These are phyloP conservation scores for Coranthus polyacanthus DNA, from an alignment of 2,797 vertebrate species.

Conservation along the genomic window DNA sequence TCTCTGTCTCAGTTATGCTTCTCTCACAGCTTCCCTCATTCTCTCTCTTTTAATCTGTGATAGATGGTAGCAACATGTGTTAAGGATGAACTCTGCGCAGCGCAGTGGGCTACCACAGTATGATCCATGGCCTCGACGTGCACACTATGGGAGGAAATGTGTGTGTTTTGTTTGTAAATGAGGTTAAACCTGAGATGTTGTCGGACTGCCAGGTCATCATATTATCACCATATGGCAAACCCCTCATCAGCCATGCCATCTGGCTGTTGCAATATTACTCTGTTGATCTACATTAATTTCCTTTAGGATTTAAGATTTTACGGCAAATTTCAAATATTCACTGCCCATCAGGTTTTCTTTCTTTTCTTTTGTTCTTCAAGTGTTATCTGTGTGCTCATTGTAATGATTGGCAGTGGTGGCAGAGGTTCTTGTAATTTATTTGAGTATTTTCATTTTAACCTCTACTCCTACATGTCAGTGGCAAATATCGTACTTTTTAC, in stretches of 20 bases:
- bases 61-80: conserved; percentile 52
- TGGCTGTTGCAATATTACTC: conserved; percentile 26
- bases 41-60: conserved; percentile 42
- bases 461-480: too few species aligned
- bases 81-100: conserved; percentile 36
- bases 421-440: too few species aligned
- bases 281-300: conserved; percentile 10
- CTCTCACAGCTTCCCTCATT: background rate
- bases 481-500: too few species aligned
- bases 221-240: conserved; percentile 56
- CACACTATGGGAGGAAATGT: conserved; percentile 1
- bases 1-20: background rate
- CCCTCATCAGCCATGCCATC: conserved; percentile 46
- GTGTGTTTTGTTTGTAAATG: conserved; percentile 27
- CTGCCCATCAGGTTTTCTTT: too few species aligned
- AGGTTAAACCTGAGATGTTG: conserved; percentile 59
- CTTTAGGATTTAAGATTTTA: background rate
- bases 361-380: too few species aligned
- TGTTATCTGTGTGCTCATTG: too few species aligned
- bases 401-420: too few species aligned
- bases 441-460: too few species aligned
- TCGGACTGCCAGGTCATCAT: conserved; percentile 23
- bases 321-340: background rate
- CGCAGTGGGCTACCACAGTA: conserved; percentile 26
- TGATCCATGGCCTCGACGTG: conserved; percentile 24